A percentile compares a stretch with the other conserved stretches of the same genome.
phyloP scores from a whole-genome alignment of 2,113 vertebrate species.

The Murina feae region DNA sequence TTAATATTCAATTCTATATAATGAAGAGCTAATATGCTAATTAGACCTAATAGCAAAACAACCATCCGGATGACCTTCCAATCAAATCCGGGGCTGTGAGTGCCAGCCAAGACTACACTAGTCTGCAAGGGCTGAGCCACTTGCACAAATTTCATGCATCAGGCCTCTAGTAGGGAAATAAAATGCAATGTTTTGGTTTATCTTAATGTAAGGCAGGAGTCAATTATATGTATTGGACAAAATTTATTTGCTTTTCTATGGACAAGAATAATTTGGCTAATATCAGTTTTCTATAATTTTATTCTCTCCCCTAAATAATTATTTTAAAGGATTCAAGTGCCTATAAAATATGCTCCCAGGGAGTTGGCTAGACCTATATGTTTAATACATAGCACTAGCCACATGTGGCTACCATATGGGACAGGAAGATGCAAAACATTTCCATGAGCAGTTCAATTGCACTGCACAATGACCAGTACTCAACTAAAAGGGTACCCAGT shows the following conservation, averaged over 20 bases:
- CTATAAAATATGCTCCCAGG: background rate
- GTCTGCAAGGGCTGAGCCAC: too few species aligned
- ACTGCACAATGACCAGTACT: background rate
- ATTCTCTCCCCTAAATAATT: background rate
- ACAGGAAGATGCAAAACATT: background rate
- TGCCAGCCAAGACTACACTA: too few species aligned
- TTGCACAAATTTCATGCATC: too few species aligned
- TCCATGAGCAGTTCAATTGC: rapidly evolving
- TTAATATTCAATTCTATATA: background rate
- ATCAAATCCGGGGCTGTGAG: too few species aligned
- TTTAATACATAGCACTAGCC: background rate
- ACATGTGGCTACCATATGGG: background rate
- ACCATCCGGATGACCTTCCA: too few species aligned
- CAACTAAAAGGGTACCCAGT: background rate
- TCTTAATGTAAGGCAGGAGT: background rate
- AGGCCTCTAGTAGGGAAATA: background rate
- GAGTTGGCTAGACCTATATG: background rate
- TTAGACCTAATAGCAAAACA: too few species aligned
- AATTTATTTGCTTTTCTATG: background rate
- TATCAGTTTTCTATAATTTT: background rate
- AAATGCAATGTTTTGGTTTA: background rate
- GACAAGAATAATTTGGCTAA: background rate
- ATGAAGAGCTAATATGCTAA: too few species aligned
- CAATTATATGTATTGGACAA: background rate
- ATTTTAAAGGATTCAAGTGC: background rate